phyloP scores from a whole-genome alignment of 1,140 invertebrate genomes.

The Euura saliciscinereae region DNA sequence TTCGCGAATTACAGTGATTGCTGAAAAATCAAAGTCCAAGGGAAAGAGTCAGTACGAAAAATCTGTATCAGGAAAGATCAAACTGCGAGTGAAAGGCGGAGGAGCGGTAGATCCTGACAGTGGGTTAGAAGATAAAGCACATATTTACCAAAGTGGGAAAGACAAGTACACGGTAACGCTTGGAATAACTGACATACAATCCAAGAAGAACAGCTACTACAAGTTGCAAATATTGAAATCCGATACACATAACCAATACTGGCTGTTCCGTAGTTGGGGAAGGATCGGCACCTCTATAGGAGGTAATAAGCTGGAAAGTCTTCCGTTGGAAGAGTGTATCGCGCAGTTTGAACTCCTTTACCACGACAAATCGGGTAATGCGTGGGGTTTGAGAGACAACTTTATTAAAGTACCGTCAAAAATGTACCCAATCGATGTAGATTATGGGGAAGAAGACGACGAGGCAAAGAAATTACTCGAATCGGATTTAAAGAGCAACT shows the following conservation, averaged over 20 bases:
- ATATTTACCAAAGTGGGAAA: conserved; percentile 73
- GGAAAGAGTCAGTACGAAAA: conserved; percentile 72
- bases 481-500: conserved; percentile 66
- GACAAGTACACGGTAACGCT: conserved; percentile 81
- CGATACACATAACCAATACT: conserved; percentile 74
- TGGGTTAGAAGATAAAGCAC: conserved; percentile 77
- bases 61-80: conserved; percentile 70
- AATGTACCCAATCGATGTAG: conserved; percentile 91
- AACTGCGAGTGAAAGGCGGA: conserved; percentile 84
- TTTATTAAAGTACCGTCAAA: conserved; percentile 83
- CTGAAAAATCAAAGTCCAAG: conserved; percentile 63
- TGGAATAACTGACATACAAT: conserved; percentile 83
- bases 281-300: conserved; percentile 92
- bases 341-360: conserved; percentile 73
- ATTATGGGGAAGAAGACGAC: conserved; percentile 72
- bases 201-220: conserved; percentile 92
- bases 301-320: conserved; percentile 75
- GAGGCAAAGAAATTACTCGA: conserved; percentile 39
- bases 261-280: conserved; percentile 92
- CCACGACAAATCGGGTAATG: conserved; percentile 86
- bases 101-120: conserved; percentile 91
- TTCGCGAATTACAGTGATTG: conserved; percentile 63
- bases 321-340: conserved; percentile 67
- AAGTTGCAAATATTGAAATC: conserved; percentile 90
- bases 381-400: conserved; percentile 69